Evolutionary conservation across 2,888 invertebrate species (phyloP).

Genomic region (Chalcis sispes): DNA sequence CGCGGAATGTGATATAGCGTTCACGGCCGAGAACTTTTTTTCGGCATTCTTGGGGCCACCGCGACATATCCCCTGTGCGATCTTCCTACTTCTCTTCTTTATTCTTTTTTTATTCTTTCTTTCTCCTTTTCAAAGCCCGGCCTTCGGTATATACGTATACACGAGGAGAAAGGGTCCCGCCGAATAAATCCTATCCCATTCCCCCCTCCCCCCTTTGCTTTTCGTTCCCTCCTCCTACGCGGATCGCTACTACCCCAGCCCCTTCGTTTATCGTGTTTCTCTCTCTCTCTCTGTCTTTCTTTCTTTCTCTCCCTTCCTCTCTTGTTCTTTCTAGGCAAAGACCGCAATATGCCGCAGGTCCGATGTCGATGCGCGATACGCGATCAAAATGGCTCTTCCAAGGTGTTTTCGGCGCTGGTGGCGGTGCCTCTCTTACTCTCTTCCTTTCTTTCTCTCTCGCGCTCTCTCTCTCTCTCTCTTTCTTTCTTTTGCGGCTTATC

Average conservation of each 20-base stretch:
- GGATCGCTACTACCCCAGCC: background rate
- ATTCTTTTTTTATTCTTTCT: too few relatives aligned
- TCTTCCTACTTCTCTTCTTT: slow-evolving; percentile 25
- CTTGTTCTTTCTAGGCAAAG: background rate
- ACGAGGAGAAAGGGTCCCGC: slow-evolving; percentile 49
- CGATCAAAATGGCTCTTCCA: slow-evolving; percentile 52
- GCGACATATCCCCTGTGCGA: background rate
- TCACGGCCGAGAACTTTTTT: slow-evolving; percentile 27
- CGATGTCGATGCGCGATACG: slow-evolving; percentile 48
- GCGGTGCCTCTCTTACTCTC: too few relatives aligned
- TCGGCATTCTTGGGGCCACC: slow-evolving; percentile 33
- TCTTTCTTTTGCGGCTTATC: slow-evolving; percentile 27
- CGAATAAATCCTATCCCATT: slow-evolving; percentile 54
- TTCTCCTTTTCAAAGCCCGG: slow-evolving; percentile 4
- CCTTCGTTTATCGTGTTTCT: slow-evolving; percentile 28
- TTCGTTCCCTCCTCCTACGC: slow-evolving; percentile 4
- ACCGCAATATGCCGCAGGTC: slow-evolving; percentile 33
- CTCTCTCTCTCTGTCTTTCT: slow-evolving; percentile 26
- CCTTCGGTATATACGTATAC: slow-evolving; percentile 22
- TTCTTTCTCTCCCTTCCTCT: slow-evolving; percentile 25
- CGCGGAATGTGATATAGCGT: slow-evolving; percentile 53
- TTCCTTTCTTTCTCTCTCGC: too few relatives aligned
- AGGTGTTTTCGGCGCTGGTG: slow-evolving; percentile 29
- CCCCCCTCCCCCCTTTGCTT: background rate
- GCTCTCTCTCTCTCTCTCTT: too few relatives aligned